These are phyloP conservation scores for Coturnix japonica DNA, from an alignment of 2,113 vertebrate genomes.

Conservation along the genomic window DNA sequence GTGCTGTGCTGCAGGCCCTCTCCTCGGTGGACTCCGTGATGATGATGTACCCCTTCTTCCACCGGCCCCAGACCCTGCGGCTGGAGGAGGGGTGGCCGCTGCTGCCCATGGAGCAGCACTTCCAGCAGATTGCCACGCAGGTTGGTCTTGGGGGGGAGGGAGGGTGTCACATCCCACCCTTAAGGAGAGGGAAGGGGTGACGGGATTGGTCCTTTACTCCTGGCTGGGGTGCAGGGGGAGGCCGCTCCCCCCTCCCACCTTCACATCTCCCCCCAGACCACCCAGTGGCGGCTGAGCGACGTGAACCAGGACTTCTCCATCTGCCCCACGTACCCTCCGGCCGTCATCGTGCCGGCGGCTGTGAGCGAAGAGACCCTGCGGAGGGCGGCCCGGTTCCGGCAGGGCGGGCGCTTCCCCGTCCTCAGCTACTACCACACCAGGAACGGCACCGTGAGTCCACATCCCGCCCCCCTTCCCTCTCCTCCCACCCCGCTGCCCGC, in stretches of 20 bases:
- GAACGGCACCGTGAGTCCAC: conserved; percentile 77
- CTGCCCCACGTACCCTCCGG: conserved; percentile 80
- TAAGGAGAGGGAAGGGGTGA: no score
- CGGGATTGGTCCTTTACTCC: no score
- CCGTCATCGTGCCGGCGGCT: conserved; percentile 76
- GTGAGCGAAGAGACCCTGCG: conserved; percentile 68
- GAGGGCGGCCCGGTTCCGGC: conserved; percentile 82
- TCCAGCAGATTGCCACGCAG: conserved; percentile 70
- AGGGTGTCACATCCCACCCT: no score
- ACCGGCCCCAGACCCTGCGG: conserved; percentile 77
- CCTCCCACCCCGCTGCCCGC: rapidly evolving
- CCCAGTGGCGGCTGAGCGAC: conserved; percentile 81
- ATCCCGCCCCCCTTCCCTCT: rapidly evolving
- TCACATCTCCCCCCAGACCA: conserved; percentile 44
- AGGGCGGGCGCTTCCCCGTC: conserved; percentile 84
- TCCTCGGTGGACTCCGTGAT: conserved; percentile 84
- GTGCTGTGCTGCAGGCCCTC: conserved; percentile 76
- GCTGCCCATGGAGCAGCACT: conserved; percentile 70
- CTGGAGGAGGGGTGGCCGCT: conserved; percentile 80
- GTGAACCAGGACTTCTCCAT: conserved; percentile 81
- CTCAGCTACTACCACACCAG: conserved; percentile 83
- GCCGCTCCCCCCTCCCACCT: rapidly evolving
- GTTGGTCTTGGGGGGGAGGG: conserved; percentile 64
- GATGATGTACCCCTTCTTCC: conserved; percentile 90
- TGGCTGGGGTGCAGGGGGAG: no score